Conservation (phyloP, 2,797 vertebrate species). For the Poecilia velifera region DNA sequence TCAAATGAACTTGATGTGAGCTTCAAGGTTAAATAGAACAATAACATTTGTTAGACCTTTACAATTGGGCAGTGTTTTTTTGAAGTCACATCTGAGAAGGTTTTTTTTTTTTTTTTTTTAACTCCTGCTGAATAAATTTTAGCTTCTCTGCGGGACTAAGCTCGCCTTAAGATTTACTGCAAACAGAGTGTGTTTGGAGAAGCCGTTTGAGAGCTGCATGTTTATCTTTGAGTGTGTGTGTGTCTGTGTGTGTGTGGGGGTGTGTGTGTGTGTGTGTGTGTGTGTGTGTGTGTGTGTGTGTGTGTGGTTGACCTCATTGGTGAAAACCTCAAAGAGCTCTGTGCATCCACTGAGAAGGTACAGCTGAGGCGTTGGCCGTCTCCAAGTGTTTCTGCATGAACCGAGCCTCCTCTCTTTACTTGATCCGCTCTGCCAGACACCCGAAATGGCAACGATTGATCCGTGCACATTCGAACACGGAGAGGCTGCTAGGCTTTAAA, state of each 20-base stretch:
- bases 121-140: slow-evolving; percentile 31
- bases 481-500: slow-evolving; percentile 53
- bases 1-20: slow-evolving; percentile 9
- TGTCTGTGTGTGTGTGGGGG: slow-evolving; percentile 18
- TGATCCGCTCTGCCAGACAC: slow-evolving; percentile 46
- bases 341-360: slow-evolving; percentile 59
- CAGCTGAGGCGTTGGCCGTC: slow-evolving; percentile 61
- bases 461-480: slow-evolving; percentile 58
- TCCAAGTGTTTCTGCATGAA: slow-evolving; percentile 51
- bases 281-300: slow-evolving; percentile 22
- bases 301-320: slow-evolving; percentile 50
- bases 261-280: background rate
- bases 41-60: slow-evolving; percentile 23
- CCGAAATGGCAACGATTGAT: slow-evolving; percentile 66
- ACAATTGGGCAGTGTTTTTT: slow-evolving; percentile 10
- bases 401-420: slow-evolving; percentile 50
- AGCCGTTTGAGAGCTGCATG: slow-evolving; percentile 35
- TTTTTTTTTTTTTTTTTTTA: slow-evolving; percentile 21
- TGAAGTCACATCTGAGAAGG: slow-evolving; percentile 17
- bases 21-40: slow-evolving; percentile 33
- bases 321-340: slow-evolving; percentile 66
- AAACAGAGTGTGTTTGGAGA: slow-evolving; percentile 32
- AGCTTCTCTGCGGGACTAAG: slow-evolving; percentile 31
- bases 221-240: slow-evolving; percentile 20
- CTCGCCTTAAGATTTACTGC: slow-evolving; percentile 33